phyloP scores from a whole-genome alignment of 2,113 vertebrate genomes.

The Oncorhynchus kisutch region DNA sequence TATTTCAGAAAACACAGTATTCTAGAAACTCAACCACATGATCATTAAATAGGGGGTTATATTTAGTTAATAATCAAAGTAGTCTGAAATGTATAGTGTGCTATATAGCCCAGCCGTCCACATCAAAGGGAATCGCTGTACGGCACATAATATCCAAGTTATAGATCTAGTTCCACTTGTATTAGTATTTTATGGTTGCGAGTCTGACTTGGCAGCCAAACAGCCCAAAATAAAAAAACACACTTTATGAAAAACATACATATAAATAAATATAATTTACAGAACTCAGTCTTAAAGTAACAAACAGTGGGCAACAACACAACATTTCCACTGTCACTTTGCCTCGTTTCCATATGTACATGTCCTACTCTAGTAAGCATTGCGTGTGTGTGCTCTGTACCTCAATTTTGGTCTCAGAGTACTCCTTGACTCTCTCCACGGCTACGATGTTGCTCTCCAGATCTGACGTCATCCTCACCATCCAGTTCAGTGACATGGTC shows the following conservation, averaged over 20 bases:
- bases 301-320: not conserved
- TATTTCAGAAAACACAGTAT: conserved; percentile 22
- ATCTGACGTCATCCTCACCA: conserved; percentile 93
- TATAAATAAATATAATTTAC: not conserved
- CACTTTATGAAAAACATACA: not conserved
- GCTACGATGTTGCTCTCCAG: conserved; percentile 96
- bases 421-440: conserved; percentile 95
- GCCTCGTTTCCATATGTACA: no score
- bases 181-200: conserved; percentile 30
- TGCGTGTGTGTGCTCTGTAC: conserved; percentile 54
- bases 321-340: no score
- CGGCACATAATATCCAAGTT: conserved; percentile 15
- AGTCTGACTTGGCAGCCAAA: conserved; percentile 32
- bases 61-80: not conserved
- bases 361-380: no score
- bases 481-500: conserved; percentile 90
- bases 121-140: conserved; percentile 16
- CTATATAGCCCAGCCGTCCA: not conserved
- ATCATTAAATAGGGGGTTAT: conserved; percentile 11
- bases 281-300: not conserved
- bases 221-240: conserved; percentile 14
- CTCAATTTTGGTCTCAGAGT: conserved; percentile 90
- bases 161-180: conserved; percentile 46
- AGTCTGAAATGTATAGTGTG: conserved; percentile 36
- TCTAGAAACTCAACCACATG: conserved; percentile 26